Evolutionary conservation across 2,113 vertebrate species (phyloP), one percentile per base, ranked within the genome.

Genomic region (Hippocampus barbouri): DNA sequence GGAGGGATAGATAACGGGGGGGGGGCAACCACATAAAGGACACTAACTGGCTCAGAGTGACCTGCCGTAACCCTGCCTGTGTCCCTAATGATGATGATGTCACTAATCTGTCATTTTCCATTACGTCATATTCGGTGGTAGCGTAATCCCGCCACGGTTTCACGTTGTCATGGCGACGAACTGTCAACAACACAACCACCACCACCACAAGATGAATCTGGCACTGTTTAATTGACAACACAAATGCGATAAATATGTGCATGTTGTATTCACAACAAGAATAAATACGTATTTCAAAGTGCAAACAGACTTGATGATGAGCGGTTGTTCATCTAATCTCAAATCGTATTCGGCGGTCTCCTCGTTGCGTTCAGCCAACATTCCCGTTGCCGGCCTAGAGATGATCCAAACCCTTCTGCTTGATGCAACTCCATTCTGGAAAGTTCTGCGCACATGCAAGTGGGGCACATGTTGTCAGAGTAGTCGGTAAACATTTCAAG

Each of bases 71-170:
- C 59, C 15, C 15, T 8, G 57, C 25, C 27, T 7, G 20, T 8
- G 51, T 8, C 8, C 51, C 20, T 2, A 30, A 20, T 2, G 27
- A 59, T 15, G 53, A 54, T 21, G n/a, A 61, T 20, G 59, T 61
- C 56, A 10, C 25, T 85, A 80, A 84, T 84, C 84, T 56, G 56
- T 23, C 38, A 49, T 49, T 77, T 85, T 82, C 74, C 72, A 72
- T 56, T 20, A 38, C 77, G 72, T 81, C 83, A 81, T 15, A 66
- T 67, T 74, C 51, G 30, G 4, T 5, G 30, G 27, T 10, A 23
- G 11, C 25, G 20, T 40, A 62, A 62, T 40, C 62, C 20, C 21
- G 34, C 21, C 25, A 14, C 56, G 12, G 1, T 34, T 11, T 43
- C 62, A 7, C 21, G 40, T 45, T 23, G 38, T 40, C 63, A 2